Evolutionary conservation across 2,888 invertebrate genomes (phyloP).

Genomic region (Morpho deidamia): DNA sequence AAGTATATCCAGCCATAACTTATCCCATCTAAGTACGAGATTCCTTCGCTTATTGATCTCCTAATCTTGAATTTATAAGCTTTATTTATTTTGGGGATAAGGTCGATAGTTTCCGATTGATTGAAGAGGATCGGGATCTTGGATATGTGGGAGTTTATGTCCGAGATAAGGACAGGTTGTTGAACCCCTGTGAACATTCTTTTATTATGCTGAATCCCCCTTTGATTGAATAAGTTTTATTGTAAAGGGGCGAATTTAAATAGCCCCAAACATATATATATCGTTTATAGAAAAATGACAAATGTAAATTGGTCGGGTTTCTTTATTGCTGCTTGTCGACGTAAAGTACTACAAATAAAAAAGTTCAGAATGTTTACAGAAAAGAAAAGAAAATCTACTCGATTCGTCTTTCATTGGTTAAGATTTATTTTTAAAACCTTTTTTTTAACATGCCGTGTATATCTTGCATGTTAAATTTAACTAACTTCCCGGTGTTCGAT

Average conservation of each 20-base stretch:
- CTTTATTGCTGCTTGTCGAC: too few relatives aligned
- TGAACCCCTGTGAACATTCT: constrained; percentile 47
- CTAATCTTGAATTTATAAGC: neutral
- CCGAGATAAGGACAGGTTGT: constrained; percentile 62
- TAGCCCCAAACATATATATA: neutral
- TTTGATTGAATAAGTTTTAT: constrained; percentile 33
- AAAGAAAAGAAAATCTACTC: too few relatives aligned
- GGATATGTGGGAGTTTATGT: constrained; percentile 45
- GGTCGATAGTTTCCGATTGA: constrained; percentile 38
- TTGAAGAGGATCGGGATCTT: constrained; percentile 45
- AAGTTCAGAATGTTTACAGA: too few relatives aligned
- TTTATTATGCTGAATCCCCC: constrained; percentile 45
- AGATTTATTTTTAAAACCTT: too few relatives aligned
- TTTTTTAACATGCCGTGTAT: too few relatives aligned
- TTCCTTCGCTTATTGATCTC: neutral
- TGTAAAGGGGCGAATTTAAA: constrained; percentile 21
- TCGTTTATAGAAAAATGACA: neutral
- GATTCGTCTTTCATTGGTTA: too few relatives aligned
- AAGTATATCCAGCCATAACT: neutral
- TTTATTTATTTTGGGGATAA: constrained; percentile 41
- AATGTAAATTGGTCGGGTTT: neutral
- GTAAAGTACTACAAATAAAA: too few relatives aligned
- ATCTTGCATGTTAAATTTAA: too few relatives aligned
- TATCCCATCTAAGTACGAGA: neutral
- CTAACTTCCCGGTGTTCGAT: too few relatives aligned